Conservation (phyloP, 2,888 invertebrate genomes). For the Unio pictorum region DNA sequence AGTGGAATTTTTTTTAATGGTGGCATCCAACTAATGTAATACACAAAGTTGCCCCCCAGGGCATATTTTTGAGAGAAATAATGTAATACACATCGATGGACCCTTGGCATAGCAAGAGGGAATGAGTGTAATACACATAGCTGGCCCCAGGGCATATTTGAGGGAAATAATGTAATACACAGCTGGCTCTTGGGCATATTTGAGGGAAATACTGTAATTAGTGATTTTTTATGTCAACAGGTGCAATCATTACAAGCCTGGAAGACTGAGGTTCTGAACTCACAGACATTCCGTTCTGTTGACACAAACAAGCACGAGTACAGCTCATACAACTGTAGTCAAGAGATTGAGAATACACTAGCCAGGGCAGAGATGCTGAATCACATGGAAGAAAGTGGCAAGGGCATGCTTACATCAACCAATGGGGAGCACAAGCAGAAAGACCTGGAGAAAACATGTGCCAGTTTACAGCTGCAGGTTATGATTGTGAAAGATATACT, state of each 20-base stretch:
- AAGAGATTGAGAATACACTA: conserved; percentile 48
- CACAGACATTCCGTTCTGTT: conserved; percentile 37
- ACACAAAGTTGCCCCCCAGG: no score
- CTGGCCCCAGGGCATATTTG: no score
- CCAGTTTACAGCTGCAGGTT: conserved; percentile 63
- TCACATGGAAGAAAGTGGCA: conserved; percentile 17
- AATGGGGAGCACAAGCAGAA: conserved; percentile 46
- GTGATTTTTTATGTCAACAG: conserved; percentile 22
- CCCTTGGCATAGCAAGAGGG: no score
- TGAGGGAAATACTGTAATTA: neutral
- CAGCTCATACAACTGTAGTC: conserved; percentile 46
- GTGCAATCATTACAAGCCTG: conserved; percentile 60
- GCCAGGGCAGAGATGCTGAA: conserved; percentile 43
- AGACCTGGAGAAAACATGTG: conserved; percentile 62
- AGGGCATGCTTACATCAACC: conserved; percentile 15
- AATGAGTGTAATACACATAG: no score
- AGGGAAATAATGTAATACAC: no score
- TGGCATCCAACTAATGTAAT: no score
- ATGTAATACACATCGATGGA: no score
- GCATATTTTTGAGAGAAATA: no score
- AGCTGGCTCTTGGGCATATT: no score
- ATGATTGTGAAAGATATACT: no score
- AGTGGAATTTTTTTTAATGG: no score
- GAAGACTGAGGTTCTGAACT: conserved; percentile 55
- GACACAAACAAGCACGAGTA: conserved; percentile 43